Base-by-base conservation (phyloP, 2,888 invertebrate species). In the Nymphalis c-album region DNA sequence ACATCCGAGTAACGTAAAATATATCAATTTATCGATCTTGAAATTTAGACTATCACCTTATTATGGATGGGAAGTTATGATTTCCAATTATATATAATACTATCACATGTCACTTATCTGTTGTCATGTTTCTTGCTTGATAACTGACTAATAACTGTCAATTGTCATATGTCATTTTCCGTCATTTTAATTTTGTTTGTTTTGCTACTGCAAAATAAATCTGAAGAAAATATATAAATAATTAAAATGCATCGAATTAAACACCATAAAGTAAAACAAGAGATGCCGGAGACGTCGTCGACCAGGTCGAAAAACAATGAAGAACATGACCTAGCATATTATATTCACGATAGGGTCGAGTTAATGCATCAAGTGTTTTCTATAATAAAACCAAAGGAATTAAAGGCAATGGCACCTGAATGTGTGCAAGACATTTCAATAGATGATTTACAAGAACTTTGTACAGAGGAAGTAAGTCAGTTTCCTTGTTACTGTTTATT, bases 321-420 rank as follows among this genome's bases (percentile, higher is more conserved):
- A 40, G 93, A 92, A 6, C 90, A 93, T 57, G 93, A 94, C 73
- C 85, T 94, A 68, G 89, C 93, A 0, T 90, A 93, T 75, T 94
- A 93, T 71, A 90, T 94, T 0, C 93, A 94, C 70, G 94, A 94
- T 73, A 81, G 94, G 20, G 90, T 94, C 0, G 94, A 94, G 72
- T 75, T 94, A 20, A 93, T 94, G 79, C 93, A 93, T 40, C 94
- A 94, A 82, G 90, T 94, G 2, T 94, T 94, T 82, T 90, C 92
- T 0, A 85, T 93, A 0, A 75, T 94, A 0, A 94, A 93, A 72
- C 87, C 88, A 0, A 94, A 93, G 74, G 94, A 94, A 40, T 80
- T 94, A 7, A 90, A 91, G 65, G 88, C 93, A 7, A 87, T 94
- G 79, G 93, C 93, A 0, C 94, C 94, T 0, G 91, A 92, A 13